These are phyloP conservation scores for Siphonodentalium dalli DNA, from an alignment of 2,888 invertebrate genomes.

Conservation along the genomic window DNA sequence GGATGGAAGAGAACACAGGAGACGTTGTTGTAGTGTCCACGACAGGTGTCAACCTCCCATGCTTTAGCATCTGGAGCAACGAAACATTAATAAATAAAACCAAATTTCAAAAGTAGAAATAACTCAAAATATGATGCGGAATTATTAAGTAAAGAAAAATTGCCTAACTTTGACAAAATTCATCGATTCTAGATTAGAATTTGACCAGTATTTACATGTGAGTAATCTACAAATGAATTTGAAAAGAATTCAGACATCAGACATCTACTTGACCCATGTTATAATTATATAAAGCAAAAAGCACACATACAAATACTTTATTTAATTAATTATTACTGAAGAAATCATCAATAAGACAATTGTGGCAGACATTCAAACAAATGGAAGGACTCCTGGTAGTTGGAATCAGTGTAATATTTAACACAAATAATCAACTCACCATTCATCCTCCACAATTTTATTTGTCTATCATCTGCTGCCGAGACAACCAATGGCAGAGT, in stretches of 20 bases:
- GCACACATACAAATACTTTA: not conserved
- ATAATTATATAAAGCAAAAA: not conserved
- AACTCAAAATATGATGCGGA: not conserved
- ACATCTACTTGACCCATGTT: not conserved
- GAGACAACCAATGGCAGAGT: slow-evolving; percentile 93
- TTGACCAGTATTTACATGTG: too few relatives aligned
- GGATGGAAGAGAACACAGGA: slow-evolving; percentile 98
- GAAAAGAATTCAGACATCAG: not conserved
- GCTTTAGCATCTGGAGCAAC: slow-evolving; percentile 72
- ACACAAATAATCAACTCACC: slow-evolving; percentile 71
- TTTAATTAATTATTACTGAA: not conserved
- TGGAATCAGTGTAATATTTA: not conserved
- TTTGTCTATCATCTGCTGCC: slow-evolving; percentile 97
- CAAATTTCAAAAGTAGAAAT: too few relatives aligned
- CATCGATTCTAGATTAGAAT: too few relatives aligned
- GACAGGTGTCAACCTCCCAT: slow-evolving; percentile 98
- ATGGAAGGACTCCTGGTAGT: too few relatives aligned
- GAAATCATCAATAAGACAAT: too few relatives aligned
- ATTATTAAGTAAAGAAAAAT: not conserved
- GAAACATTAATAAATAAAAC: too few relatives aligned
- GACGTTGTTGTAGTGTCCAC: slow-evolving; percentile 99
- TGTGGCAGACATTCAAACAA: not conserved
- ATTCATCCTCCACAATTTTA: slow-evolving; percentile 99
- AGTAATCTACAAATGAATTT: too few relatives aligned
- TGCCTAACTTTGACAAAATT: too few relatives aligned